Base-by-base conservation (phyloP, 1,140 invertebrate genomes). In the Tyrophagus putrescentiae region DNA sequence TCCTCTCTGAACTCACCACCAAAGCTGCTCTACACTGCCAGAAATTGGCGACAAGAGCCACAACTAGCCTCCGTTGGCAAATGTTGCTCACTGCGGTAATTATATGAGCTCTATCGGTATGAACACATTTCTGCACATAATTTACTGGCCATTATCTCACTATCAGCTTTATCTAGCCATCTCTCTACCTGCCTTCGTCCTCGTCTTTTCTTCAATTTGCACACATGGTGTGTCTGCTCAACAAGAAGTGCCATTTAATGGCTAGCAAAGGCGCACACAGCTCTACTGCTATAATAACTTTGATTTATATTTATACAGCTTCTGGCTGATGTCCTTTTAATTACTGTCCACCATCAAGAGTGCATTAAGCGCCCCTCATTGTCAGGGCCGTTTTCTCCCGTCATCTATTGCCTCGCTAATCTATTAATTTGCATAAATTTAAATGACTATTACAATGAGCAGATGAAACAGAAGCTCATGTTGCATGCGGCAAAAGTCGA, bases 71-170 rank as follows among this genome's bases (percentile, higher is more conserved):
- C n/a, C n/a, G n/a, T n/a, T n/a, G n/a, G n/a, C n/a, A 39, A 39
- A 39, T 39, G 36, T 39, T 39, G 36, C 36, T 39, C 36, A 39
- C 36, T 39, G n/a, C n/a, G 36, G 36, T 39, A 39, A 39, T 39
- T 39, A 39, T 39, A 39, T 13, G 13, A 13, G 21, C 13, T 39
- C 36, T 39, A 39, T 39, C 36, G 36, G 21, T 21, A 39, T 39
- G 36, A 39, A 48, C 45, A 48, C 45, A 48, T 48, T 48, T 48
- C 23, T 48, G 45, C 45, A 48, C 45, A 48, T 48, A 48, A 48
- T 48, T 48, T 48, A 48, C 21, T 48, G 7, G 45, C 45, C 45
- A 48, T 48, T 48, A 48, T 48, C 45, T 6, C 21, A 21, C 7
- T 48, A 7, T 48, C 7, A 25, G 6, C 45, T 48, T n/a, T 48